phyloP scores from a whole-genome alignment of 2,113 vertebrate genomes.

The Gnathonemus echidnorhynchus region DNA sequence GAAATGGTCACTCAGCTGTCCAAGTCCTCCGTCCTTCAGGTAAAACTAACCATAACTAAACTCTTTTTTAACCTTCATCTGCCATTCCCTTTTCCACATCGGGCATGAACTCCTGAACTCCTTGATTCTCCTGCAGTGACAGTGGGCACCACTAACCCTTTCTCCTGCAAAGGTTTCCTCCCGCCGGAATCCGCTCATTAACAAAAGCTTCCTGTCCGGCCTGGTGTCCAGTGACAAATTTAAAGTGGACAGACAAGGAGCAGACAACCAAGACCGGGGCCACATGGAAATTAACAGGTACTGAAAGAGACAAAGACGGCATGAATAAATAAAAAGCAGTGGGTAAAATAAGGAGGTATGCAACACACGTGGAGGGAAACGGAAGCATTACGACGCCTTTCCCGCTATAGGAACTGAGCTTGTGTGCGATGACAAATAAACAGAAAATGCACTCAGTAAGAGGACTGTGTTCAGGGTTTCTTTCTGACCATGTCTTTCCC shows the following conservation, averaged over 20 bases:
- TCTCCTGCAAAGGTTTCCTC: background rate
- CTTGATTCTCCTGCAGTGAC: background rate
- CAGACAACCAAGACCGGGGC: background rate
- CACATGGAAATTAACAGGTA: background rate
- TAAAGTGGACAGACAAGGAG: background rate
- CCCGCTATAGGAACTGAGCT: conserved; percentile 25
- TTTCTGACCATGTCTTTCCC: conserved; percentile 4
- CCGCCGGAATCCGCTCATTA: background rate
- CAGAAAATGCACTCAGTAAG: conserved; percentile 11
- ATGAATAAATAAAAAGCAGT: conserved; percentile 54
- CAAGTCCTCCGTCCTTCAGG: background rate
- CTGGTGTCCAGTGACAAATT: background rate
- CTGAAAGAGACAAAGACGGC: background rate
- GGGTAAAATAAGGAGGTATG: conserved; percentile 45
- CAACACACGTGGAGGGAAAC: conserved; percentile 37
- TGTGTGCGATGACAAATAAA: conserved; percentile 25
- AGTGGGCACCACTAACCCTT: background rate
- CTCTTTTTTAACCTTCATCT: background rate
- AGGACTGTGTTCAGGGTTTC: background rate
- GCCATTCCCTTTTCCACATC: background rate
- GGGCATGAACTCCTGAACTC: background rate
- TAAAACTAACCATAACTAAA: background rate
- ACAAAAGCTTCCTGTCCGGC: background rate
- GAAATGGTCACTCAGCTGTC: background rate
- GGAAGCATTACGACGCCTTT: background rate